Percentiles rank a stretch among this genome's conserved stretches.
Conservation (phyloP, 1,140 invertebrate genomes). For the Ips nitidus region DNA sequence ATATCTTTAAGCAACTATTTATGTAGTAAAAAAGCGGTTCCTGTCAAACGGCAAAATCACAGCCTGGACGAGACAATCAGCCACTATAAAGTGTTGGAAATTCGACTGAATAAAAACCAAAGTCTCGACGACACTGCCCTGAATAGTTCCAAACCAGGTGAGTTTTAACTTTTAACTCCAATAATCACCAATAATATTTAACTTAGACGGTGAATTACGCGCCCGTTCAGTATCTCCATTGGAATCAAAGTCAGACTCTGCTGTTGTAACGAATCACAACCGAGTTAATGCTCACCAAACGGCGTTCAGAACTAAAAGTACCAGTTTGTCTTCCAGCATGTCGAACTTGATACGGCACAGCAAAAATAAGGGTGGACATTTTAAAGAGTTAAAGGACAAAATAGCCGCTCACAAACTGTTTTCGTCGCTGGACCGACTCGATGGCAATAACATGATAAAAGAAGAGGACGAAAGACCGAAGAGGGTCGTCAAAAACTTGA, state of each 20-base stretch:
- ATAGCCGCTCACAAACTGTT: conserved; percentile 55
- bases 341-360: conserved; percentile 48
- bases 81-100: conserved; percentile 50
- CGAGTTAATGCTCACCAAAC: conserved; percentile 44
- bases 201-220: conserved; percentile 33
- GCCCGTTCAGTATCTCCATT: conserved; percentile 48
- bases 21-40: conserved; percentile 56
- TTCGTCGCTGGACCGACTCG: conserved; percentile 58
- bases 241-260: conserved; percentile 50
- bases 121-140: conserved; percentile 63
- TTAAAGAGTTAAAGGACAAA: conserved; percentile 58
- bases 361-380: conserved; percentile 52
- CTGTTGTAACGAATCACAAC: conserved; percentile 45
- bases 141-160: conserved; percentile 32
- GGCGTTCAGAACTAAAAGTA: conserved; percentile 39
- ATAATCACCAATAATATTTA: background rate
- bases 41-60: conserved; percentile 63
- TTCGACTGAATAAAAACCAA: conserved; percentile 56
- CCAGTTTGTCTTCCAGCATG: conserved; percentile 50
- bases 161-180: background rate
- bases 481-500: conserved; percentile 78
- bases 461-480: conserved; percentile 49
- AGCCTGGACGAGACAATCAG: conserved; percentile 68
- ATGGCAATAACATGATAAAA: conserved; percentile 47
- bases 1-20: conserved; percentile 63